Percentiles rank a stretch among this genome's conserved stretches.
Conservation (phyloP, 2,113 vertebrate genomes). For the Stomatorhinus ivindoensis region DNA sequence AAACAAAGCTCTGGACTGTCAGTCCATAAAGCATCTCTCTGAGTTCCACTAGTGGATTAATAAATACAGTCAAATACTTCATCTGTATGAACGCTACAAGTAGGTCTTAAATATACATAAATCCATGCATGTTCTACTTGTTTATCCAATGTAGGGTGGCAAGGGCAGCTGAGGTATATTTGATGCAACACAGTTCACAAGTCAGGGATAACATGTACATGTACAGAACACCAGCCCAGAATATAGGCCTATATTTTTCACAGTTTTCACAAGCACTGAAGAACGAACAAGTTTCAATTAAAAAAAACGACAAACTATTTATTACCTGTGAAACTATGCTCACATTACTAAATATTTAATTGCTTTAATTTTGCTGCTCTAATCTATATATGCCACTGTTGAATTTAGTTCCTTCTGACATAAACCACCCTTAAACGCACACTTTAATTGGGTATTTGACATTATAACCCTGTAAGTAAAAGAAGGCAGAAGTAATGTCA, state of each 20-base stretch:
- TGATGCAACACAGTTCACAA: background rate
- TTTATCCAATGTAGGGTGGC: background rate
- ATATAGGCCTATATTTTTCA: background rate
- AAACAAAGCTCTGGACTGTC: background rate
- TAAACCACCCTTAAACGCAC: background rate
- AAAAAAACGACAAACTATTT: background rate
- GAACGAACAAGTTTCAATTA: background rate
- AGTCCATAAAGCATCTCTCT: background rate
- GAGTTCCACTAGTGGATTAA: background rate
- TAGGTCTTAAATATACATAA: background rate
- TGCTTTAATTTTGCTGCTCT: background rate
- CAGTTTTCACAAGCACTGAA: background rate
- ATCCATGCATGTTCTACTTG: background rate
- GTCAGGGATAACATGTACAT: background rate
- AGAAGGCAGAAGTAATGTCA: conserved; percentile 10
- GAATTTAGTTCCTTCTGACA: background rate
- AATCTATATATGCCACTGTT: background rate
- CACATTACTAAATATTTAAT: background rate
- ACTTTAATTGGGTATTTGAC: conserved; percentile 5
- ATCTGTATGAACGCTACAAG: background rate
- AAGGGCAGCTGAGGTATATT: background rate
- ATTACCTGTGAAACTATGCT: background rate
- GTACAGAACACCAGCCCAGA: background rate
- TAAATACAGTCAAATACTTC: background rate
- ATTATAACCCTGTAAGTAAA: background rate